Conservation (phyloP, 2,797 vertebrate genomes). For the Picus viridis region DNA sequence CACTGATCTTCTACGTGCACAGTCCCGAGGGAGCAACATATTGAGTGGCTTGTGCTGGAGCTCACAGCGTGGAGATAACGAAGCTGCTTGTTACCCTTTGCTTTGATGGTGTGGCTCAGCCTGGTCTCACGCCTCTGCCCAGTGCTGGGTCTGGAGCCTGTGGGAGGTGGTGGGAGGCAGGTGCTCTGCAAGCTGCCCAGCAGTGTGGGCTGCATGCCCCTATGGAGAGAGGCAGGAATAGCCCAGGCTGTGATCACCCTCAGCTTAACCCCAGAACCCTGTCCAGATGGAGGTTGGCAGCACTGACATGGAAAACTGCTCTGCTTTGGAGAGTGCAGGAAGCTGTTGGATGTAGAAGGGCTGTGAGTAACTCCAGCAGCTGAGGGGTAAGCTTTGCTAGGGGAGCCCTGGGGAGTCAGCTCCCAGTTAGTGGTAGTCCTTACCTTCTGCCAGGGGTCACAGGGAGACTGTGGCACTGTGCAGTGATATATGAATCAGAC, state of each 20-base stretch:
- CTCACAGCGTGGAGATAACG: not conserved
- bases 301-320: rapidly evolving
- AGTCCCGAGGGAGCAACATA: not conserved
- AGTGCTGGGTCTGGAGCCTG: not conserved
- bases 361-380: not conserved
- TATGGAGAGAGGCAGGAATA: not conserved
- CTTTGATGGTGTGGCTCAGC: rapidly evolving
- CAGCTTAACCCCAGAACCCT: not conserved
- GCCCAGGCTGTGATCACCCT: not conserved
- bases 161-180: not conserved
- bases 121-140: not conserved
- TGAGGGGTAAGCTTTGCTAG: rapidly evolving
- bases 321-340: not conserved
- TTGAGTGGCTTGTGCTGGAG: slow-evolving; percentile 2
- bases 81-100: not conserved
- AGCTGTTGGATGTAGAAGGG: not conserved
- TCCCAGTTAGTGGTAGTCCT: not conserved
- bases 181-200: not conserved
- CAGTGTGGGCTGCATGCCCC: not conserved
- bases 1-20: not conserved
- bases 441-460: not conserved
- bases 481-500: not conserved
- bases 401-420: not conserved
- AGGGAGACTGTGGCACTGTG: not conserved
- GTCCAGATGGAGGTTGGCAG: not conserved